A percentile compares a stretch with the other conserved stretches of the same genome.
These are phyloP conservation scores for Pelobates fuscus DNA, from an alignment of 2,113 vertebrate species.

Conservation along the genomic window DNA sequence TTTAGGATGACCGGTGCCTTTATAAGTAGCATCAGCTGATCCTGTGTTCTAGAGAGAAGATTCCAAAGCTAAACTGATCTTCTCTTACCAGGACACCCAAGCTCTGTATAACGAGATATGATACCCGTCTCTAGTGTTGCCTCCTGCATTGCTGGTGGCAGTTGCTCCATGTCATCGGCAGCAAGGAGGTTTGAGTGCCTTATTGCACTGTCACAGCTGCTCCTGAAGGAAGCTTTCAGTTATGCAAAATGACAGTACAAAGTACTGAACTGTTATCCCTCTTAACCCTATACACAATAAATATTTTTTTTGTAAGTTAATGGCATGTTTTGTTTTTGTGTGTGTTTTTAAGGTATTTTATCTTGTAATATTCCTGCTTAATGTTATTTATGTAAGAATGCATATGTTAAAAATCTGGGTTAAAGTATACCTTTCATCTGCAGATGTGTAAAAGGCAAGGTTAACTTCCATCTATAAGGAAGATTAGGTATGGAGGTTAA, in stretches of 20 bases:
- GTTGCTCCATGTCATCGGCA: background rate
- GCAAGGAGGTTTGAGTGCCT: conserved; percentile 28
- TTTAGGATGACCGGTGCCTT: too few relatives aligned
- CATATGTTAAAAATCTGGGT: too few relatives aligned
- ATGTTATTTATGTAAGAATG: too few relatives aligned
- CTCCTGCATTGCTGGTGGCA: background rate
- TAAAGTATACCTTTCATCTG: too few relatives aligned
- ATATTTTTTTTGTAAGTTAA: conserved; percentile 39
- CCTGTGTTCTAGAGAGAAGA: too few relatives aligned
- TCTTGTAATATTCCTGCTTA: too few relatives aligned
- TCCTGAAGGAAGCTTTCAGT: conserved; percentile 23
- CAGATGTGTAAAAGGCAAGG: too few relatives aligned
- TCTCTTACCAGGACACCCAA: background rate
- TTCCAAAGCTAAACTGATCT: too few relatives aligned
- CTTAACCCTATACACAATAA: conserved; percentile 35
- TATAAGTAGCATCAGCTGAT: too few relatives aligned
- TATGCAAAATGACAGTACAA: conserved; percentile 39
- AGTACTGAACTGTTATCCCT: conserved; percentile 37
- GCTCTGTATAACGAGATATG: background rate
- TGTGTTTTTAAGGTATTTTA: too few relatives aligned
- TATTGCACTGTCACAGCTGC: conserved; percentile 34
- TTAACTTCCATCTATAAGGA: too few relatives aligned
- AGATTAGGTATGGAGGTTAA: too few relatives aligned
- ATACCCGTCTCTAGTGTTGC: background rate
- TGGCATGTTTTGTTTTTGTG: background rate